phyloP scores from a whole-genome alignment of 2,888 invertebrate genomes.

The Eupsilia transversa region DNA sequence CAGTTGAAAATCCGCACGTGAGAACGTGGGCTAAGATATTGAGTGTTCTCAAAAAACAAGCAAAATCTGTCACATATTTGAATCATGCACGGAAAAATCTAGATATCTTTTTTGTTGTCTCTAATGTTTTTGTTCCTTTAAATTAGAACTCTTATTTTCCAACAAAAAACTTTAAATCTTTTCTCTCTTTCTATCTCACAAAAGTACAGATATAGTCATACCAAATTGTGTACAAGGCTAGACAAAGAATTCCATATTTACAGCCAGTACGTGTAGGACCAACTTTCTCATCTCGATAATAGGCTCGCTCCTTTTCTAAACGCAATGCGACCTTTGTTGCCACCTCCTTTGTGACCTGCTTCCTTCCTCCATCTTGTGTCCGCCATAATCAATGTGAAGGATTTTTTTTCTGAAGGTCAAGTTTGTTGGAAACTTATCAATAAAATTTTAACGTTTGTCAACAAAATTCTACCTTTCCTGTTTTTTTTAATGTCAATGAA shows the following conservation, averaged over 20 bases:
- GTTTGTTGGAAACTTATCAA: slow-evolving; percentile 2
- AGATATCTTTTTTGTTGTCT: too few species aligned
- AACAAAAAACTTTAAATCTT: background rate
- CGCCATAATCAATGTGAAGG: slow-evolving; percentile 38
- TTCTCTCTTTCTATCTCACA: background rate
- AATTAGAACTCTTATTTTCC: background rate
- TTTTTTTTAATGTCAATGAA: background rate
- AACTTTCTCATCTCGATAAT: slow-evolving; percentile 42
- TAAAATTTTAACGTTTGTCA: background rate
- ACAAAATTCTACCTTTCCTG: background rate
- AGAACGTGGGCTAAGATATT: background rate
- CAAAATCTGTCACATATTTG: background rate
- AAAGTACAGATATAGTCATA: slow-evolving; percentile 12
- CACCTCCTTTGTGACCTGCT: slow-evolving; percentile 49
- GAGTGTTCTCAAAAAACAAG: background rate
- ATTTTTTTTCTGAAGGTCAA: slow-evolving; percentile 32
- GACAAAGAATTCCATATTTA: slow-evolving; percentile 38
- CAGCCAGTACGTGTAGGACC: slow-evolving; percentile 15
- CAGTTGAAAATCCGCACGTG: background rate
- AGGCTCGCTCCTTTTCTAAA: slow-evolving; percentile 38
- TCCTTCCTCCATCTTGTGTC: slow-evolving; percentile 55
- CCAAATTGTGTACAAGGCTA: slow-evolving; percentile 4
- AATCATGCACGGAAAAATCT: background rate
- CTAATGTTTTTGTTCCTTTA: background rate
- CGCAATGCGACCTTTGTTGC: slow-evolving; percentile 49